phyloP scores from a whole-genome alignment of 2,888 invertebrate species.

The Acrobasis consociella region DNA sequence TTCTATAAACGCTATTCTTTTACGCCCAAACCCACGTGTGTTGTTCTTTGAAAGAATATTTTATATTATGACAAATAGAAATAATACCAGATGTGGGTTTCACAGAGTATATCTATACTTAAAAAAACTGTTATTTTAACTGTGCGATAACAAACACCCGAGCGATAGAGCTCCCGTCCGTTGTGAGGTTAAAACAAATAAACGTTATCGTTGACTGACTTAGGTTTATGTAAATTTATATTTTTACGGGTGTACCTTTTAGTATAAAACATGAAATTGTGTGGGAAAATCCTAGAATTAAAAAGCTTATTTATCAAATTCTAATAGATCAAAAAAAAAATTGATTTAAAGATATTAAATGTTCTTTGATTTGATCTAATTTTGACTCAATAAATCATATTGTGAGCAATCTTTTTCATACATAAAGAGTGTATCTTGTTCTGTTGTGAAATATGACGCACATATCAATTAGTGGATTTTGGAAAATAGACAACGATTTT shows the following conservation, averaged over 20 bases:
- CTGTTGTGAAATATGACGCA: too few relatives aligned
- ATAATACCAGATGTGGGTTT: constrained; percentile 60
- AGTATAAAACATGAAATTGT: background rate
- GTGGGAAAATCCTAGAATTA: constrained; percentile 2
- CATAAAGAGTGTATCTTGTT: too few relatives aligned
- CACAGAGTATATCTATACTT: constrained; percentile 45
- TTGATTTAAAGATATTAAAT: too few relatives aligned
- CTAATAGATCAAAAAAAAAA: too few relatives aligned
- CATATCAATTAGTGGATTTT: too few relatives aligned
- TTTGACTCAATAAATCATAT: too few relatives aligned
- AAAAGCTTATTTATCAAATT: too few relatives aligned
- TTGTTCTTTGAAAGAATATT: background rate
- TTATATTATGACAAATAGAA: constrained; percentile 41
- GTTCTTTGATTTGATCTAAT: too few relatives aligned
- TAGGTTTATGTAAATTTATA: background rate
- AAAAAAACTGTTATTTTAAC: constrained; percentile 59
- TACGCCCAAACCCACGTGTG: background rate
- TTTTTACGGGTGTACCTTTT: background rate
- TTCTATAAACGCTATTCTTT: too few relatives aligned
- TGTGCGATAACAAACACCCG: constrained; percentile 52
- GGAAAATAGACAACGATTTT: too few relatives aligned
- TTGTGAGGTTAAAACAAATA: constrained; percentile 53
- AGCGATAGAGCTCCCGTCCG: constrained; percentile 40
- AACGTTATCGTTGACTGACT: constrained; percentile 25
- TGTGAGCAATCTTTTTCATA: too few relatives aligned